Percentiles rank a stretch among this genome's conserved stretches.
These are phyloP conservation scores for Gymnoscelis rufifasciata DNA, from an alignment of 2,888 invertebrate species.

Conservation along the genomic window DNA sequence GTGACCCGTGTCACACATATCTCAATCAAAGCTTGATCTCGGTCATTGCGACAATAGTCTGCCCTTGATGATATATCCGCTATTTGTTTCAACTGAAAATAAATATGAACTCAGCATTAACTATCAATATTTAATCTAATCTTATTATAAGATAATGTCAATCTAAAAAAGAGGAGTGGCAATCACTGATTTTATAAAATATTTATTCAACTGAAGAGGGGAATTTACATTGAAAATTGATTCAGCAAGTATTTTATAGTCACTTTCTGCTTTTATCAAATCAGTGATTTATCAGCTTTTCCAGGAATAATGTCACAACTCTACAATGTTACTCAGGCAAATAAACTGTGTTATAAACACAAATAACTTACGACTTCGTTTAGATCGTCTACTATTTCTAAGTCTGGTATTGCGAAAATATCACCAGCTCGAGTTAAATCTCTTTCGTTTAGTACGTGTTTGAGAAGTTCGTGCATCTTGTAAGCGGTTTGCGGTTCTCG, in stretches of 20 bases:
- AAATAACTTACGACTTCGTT: conserved; percentile 85
- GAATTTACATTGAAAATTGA: conserved; percentile 21
- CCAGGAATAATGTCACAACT: neutral
- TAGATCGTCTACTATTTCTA: conserved; percentile 90
- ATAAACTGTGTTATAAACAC: neutral
- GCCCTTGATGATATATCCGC: conserved; percentile 89
- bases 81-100: conserved; percentile 82
- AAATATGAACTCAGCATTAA: neutral
- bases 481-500: conserved; percentile 5
- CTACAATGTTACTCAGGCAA: neutral
- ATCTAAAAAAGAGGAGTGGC: conserved; percentile 21
- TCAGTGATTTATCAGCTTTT: neutral
- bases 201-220: neutral
- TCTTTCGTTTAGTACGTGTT: conserved; percentile 92
- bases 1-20: conserved; percentile 95
- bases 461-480: conserved; percentile 94
- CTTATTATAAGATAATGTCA: conserved; percentile 19
- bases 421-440: conserved; percentile 95
- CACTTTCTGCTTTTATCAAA: neutral
- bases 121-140: conserved; percentile 15
- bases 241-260: conserved; percentile 12
- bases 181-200: neutral
- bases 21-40: conserved; percentile 96
- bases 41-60: conserved; percentile 90
- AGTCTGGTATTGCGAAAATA: conserved; percentile 92